Percentiles rank a stretch among this genome's conserved stretches.
These are phyloP conservation scores for Anoura caudifer DNA, from an alignment of 2,113 vertebrate species.

Conservation along the genomic window DNA sequence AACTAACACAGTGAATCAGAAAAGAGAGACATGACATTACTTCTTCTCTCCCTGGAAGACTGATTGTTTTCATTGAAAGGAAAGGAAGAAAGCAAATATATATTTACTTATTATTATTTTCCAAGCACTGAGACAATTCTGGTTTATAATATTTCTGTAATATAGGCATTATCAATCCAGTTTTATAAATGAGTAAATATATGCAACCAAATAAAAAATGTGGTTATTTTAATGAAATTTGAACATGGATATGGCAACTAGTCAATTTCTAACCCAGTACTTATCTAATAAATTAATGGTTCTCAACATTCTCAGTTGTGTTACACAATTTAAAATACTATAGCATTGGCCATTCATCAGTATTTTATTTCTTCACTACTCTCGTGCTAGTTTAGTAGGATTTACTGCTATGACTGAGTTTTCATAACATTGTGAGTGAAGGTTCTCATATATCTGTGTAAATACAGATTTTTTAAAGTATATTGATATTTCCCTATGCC, in stretches of 20 bases:
- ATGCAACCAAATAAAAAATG: neutral
- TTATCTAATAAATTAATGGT: neutral
- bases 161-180: neutral
- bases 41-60: neutral
- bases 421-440: neutral
- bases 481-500: neutral
- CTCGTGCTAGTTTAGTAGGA: neutral
- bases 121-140: neutral
- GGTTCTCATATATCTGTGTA: neutral
- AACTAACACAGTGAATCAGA: neutral
- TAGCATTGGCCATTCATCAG: neutral
- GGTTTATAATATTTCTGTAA: neutral
- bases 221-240: neutral
- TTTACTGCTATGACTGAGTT: neutral
- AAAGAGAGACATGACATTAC: neutral
- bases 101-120: neutral
- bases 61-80: neutral
- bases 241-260: neutral
- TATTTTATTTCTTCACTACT: neutral
- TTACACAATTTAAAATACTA: neutral
- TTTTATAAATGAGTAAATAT: neutral
- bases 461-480: neutral
- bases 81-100: neutral
- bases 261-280: neutral
- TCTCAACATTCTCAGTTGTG: neutral